Conservation (phyloP, 2,113 vertebrate species). For the Cyanocitta stelleri region DNA sequence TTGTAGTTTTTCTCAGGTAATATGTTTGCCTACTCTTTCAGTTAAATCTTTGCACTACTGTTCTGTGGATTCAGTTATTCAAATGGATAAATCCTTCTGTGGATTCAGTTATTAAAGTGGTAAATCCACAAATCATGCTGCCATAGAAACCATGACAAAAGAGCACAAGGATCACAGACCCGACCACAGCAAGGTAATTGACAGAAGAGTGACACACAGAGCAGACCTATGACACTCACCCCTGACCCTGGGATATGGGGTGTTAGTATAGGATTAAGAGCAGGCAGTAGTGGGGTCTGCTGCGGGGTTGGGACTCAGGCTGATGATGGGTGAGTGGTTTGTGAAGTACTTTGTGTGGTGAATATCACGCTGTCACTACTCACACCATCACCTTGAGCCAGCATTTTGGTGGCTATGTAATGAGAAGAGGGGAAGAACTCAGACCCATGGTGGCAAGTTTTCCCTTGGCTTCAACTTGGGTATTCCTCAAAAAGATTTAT, state of each 20-base stretch:
- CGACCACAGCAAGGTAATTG: fast-evolving
- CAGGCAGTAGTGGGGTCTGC: not conserved
- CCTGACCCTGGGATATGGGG: not conserved
- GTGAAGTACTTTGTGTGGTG: not conserved
- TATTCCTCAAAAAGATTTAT: not conserved
- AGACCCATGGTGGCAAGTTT: not conserved
- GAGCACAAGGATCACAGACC: not conserved
- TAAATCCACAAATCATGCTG: not conserved
- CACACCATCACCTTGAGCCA: not conserved
- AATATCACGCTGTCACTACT: not conserved
- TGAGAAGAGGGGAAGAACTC: not conserved
- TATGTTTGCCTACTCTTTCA: not conserved
- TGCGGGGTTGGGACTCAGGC: not conserved
- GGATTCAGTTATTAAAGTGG: not conserved
- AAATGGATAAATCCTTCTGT: not conserved
- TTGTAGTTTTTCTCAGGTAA: not conserved
- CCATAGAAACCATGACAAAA: not conserved
- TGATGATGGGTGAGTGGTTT: not conserved
- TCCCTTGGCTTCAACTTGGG: not conserved
- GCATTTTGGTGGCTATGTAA: not conserved
- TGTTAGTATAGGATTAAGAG: not conserved
- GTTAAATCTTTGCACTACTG: not conserved
- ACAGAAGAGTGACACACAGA: not conserved
- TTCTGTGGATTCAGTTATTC: not conserved
- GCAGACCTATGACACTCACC: not conserved